These are phyloP conservation scores for Xenentodon cancila DNA, from an alignment of 2,797 vertebrate species.

Conservation along the genomic window DNA sequence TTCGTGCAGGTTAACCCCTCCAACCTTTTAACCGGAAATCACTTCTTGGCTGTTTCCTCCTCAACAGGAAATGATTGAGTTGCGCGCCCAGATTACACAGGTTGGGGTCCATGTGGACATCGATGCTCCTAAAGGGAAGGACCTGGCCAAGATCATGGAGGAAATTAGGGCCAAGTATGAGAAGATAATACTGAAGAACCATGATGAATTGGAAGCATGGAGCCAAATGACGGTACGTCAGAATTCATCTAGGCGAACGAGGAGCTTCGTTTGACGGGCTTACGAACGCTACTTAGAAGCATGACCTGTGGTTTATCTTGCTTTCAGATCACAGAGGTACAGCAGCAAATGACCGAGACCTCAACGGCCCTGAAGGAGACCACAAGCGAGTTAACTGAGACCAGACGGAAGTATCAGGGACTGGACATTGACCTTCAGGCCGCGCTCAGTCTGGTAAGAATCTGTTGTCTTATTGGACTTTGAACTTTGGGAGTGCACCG, in stretches of 20 bases:
- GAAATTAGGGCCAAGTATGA: slow-evolving; percentile 92
- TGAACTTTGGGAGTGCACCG: no score
- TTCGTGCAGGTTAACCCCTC: slow-evolving; percentile 32
- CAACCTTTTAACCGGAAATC: slow-evolving; percentile 44
- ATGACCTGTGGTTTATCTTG: slow-evolving; percentile 6
- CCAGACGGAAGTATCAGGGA: slow-evolving; percentile 62
- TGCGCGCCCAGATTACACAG: slow-evolving; percentile 81
- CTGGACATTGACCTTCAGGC: slow-evolving; percentile 82
- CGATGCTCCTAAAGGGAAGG: slow-evolving; percentile 89
- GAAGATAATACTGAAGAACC: slow-evolving; percentile 87
- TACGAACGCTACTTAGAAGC: not conserved
- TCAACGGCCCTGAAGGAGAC: slow-evolving; percentile 78
- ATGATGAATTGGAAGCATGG: slow-evolving; percentile 88
- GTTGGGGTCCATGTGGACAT: slow-evolving; percentile 87
- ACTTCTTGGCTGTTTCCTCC: slow-evolving; percentile 54
- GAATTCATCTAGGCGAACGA: not conserved
- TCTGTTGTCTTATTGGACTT: not conserved
- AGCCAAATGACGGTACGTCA: slow-evolving; percentile 81
- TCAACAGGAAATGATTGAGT: slow-evolving; percentile 83
- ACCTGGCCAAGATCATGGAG: slow-evolving; percentile 87
- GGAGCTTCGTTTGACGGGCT: not conserved
- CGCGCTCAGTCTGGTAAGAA: slow-evolving; percentile 81
- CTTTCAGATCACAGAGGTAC: slow-evolving; percentile 79
- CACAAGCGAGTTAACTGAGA: slow-evolving; percentile 49
- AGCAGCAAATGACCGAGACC: slow-evolving; percentile 78